These are phyloP conservation scores for Litoditis marina DNA, from an alignment of 2,888 invertebrate genomes.

Conservation along the genomic window DNA sequence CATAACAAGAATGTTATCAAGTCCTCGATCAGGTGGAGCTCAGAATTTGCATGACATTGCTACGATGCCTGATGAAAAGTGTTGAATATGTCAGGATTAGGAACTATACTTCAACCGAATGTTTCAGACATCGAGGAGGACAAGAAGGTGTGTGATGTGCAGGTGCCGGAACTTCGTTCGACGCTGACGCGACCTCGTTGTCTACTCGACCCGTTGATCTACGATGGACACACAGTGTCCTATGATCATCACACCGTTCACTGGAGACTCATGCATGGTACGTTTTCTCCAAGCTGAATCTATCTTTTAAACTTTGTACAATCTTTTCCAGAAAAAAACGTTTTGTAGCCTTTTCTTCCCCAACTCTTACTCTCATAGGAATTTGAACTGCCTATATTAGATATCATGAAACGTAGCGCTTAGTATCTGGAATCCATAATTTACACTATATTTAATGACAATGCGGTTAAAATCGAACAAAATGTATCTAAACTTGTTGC, in stretches of 20 bases:
- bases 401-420: too few relatives aligned
- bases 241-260: conserved; percentile 58
- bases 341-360: too few relatives aligned
- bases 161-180: conserved; percentile 63
- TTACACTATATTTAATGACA: background rate
- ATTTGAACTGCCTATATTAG: too few relatives aligned
- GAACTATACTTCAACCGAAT: too few relatives aligned
- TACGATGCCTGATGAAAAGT: too few relatives aligned
- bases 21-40: too few relatives aligned
- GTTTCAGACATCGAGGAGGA: conserved; percentile 61
- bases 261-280: conserved; percentile 60
- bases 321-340: background rate
- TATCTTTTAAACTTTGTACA: too few relatives aligned
- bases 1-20: too few relatives aligned
- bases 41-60: too few relatives aligned
- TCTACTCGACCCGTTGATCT: conserved; percentile 61
- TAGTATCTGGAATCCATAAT: background rate
- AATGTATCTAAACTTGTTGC: conserved; percentile 10
- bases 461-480: background rate
- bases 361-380: too few relatives aligned
- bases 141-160: conserved; percentile 55
- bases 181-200: conserved; percentile 59
- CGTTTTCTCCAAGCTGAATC: too few relatives aligned
- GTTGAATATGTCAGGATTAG: too few relatives aligned
- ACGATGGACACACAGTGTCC: conserved; percentile 57